Percentiles rank a stretch among this genome's conserved stretches.
These are phyloP conservation scores for Platynereis dumerilii DNA, from an alignment of 2,888 invertebrate species.

Conservation along the genomic window DNA sequence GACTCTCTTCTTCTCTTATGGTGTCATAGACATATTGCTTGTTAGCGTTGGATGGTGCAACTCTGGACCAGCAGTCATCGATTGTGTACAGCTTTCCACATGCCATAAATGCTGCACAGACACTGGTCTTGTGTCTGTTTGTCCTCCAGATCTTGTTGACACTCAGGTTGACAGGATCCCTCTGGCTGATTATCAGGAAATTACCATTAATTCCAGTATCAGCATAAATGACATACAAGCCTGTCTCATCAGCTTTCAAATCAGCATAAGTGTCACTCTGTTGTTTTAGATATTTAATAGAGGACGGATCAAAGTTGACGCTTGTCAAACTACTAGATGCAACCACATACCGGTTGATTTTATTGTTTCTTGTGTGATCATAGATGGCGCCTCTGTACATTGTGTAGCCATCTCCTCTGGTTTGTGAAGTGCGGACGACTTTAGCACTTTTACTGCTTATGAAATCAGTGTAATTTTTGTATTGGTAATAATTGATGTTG, in stretches of 20 bases:
- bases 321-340: too few species aligned
- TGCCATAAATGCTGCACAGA: conserved; percentile 18
- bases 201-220: neutral
- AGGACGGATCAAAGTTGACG: too few species aligned
- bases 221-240: conserved; percentile 5
- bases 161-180: neutral
- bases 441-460: too few species aligned
- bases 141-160: conserved; percentile 12
- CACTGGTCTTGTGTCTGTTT: neutral
- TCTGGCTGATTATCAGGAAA: conserved; percentile 1
- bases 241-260: conserved; percentile 12
- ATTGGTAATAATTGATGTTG: too few species aligned
- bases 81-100: conserved; percentile 24
- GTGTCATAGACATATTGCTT: conserved; percentile 22
- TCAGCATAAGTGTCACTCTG: neutral
- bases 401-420: neutral
- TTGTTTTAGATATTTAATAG: neutral
- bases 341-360: neutral
- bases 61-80: conserved; percentile 9
- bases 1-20: neutral
- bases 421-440: too few species aligned
- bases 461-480: too few species aligned
- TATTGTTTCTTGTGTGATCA: neutral
- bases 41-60: neutral
- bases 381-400: conserved; percentile 2